These are phyloP conservation scores for Agrochola lota DNA, from an alignment of 2,888 invertebrate species.

Conservation along the genomic window DNA sequence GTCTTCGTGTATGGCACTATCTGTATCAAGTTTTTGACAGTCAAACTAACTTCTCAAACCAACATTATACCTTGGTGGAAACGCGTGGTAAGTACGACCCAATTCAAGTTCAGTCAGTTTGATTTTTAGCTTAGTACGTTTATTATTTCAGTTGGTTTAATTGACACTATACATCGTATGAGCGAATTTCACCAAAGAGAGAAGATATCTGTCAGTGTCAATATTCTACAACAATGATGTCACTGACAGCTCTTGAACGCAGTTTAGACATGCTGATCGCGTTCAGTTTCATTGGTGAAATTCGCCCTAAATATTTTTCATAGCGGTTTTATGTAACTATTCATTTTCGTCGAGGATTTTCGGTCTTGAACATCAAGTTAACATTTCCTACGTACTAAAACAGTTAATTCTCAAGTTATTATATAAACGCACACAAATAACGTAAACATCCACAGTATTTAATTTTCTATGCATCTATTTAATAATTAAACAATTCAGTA, in stretches of 20 bases:
- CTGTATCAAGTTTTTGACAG: background rate
- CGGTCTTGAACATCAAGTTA: slow-evolving; percentile 1
- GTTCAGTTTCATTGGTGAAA: background rate
- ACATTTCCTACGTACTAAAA: slow-evolving; percentile 29
- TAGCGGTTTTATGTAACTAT: background rate
- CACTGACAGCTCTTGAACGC: background rate
- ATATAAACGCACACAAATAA: slow-evolving; percentile 29
- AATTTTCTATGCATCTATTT: slow-evolving; percentile 28
- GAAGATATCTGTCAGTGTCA: too few species aligned
- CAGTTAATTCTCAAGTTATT: slow-evolving; percentile 18
- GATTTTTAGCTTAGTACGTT: background rate
- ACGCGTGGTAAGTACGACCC: background rate
- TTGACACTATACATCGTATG: background rate
- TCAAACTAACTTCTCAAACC: background rate
- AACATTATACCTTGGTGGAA: background rate
- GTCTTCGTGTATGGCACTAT: too few species aligned
- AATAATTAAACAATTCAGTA: slow-evolving; percentile 38
- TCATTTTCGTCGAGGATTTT: slow-evolving; percentile 19
- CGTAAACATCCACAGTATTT: slow-evolving; percentile 37
- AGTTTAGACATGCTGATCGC: background rate
- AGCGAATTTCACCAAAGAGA: background rate
- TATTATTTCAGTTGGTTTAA: background rate
- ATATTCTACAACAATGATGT: too few species aligned
- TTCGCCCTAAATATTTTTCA: background rate
- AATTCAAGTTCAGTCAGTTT: background rate